phyloP scores from a whole-genome alignment of 2,113 vertebrate genomes.

The Pteropus alecto region DNA sequence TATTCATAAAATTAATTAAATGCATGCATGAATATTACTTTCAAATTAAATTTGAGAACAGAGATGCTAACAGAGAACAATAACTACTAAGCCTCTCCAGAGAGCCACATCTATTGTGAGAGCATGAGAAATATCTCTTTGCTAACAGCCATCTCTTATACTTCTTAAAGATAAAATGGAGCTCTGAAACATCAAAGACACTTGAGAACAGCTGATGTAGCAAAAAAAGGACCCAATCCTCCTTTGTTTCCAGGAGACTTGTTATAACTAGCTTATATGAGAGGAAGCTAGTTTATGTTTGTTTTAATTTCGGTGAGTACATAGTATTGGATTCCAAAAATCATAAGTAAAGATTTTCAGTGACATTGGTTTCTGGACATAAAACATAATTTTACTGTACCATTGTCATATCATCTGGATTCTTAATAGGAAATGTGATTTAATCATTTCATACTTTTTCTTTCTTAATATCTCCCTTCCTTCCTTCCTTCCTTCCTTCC shows the following conservation, averaged over 20 bases:
- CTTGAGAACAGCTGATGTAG: neutral
- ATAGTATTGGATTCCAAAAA: neutral
- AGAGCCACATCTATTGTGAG: neutral
- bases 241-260: neutral
- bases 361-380: neutral
- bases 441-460: neutral
- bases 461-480: too few species aligned
- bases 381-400: neutral
- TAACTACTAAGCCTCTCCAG: neutral
- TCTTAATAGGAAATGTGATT: neutral
- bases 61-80: neutral
- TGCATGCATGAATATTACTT: neutral
- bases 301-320: neutral
- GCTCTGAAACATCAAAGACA: neutral
- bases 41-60: neutral
- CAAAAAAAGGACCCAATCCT: neutral
- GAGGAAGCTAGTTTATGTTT: neutral
- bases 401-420: neutral
- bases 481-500: neutral
- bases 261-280: neutral
- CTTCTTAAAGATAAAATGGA: neutral
- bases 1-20: conserved; percentile 21
- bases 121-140: neutral
- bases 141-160: neutral
- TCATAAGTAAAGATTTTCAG: neutral